Evolutionary conservation across 1,140 invertebrate species (phyloP).

Genomic region (Platyura marginata): DNA sequence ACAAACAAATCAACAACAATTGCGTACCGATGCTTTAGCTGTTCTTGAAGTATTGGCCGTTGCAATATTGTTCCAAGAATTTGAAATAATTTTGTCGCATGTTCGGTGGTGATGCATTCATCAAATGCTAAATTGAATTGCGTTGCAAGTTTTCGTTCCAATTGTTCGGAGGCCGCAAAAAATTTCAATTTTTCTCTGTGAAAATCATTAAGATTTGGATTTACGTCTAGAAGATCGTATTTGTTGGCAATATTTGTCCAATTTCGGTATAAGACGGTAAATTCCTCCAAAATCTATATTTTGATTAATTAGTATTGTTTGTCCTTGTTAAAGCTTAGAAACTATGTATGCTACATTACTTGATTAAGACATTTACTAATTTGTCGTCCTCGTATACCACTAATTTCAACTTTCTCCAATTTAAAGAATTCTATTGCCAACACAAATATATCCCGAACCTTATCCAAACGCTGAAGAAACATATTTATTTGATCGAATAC

Average conservation of each 20-base stretch:
- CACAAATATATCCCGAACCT: conserved; percentile 41
- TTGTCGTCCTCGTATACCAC: conserved; percentile 46
- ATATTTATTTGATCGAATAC: conserved; percentile 43
- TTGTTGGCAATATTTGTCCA: too few relatives aligned
- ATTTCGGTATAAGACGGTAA: conserved; percentile 40
- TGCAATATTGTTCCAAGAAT: too few relatives aligned
- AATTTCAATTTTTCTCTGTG: too few relatives aligned
- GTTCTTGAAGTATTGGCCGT: too few relatives aligned
- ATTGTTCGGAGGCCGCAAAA: too few relatives aligned
- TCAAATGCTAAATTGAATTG: conserved; percentile 50
- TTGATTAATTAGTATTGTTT: conserved; percentile 15
- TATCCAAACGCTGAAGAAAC: conserved; percentile 33
- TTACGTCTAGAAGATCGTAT: too few relatives aligned
- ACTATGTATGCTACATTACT: too few relatives aligned
- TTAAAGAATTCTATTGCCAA: conserved; percentile 55
- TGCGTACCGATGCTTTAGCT: too few relatives aligned
- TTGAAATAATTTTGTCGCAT: conserved; percentile 5
- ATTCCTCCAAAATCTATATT: conserved; percentile 39
- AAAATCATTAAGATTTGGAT: too few relatives aligned
- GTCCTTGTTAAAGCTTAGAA: too few relatives aligned
- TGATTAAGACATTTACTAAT: conserved; percentile 30
- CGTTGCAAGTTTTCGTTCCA: conserved; percentile 42
- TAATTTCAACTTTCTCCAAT: conserved; percentile 63
- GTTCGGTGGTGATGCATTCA: conserved; percentile 45
- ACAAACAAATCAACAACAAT: conserved; percentile 30